Evolutionary conservation across 2,797 vertebrate genomes (phyloP).

Genomic region (Ambastaia sidthimunki): DNA sequence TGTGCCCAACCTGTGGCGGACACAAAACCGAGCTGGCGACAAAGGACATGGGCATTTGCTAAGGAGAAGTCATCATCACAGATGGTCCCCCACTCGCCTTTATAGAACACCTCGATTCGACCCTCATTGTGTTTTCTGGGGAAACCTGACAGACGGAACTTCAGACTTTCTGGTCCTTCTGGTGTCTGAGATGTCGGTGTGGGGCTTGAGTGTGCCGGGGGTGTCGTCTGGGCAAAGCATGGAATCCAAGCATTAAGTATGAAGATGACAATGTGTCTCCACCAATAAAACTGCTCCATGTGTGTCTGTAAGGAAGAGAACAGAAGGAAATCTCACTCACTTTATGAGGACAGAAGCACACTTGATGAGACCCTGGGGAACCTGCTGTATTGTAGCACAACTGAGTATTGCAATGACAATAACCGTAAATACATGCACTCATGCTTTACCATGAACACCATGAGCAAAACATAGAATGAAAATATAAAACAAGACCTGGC

Average conservation of each 20-base stretch:
- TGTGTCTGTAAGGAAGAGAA: slow-evolving; percentile 56
- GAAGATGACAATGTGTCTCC: slow-evolving; percentile 65
- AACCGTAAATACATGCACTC: neutral
- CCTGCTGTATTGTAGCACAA: neutral
- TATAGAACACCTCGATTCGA: slow-evolving; percentile 88
- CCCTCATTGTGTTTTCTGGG: slow-evolving; percentile 97
- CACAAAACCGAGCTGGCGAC: slow-evolving; percentile 91
- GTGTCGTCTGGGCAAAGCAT: slow-evolving; percentile 74
- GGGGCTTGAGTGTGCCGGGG: slow-evolving; percentile 41
- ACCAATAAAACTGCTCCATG: slow-evolving; percentile 67
- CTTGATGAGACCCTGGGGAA: neutral
- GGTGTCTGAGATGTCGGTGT: slow-evolving; percentile 58
- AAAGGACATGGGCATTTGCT: slow-evolving; percentile 89
- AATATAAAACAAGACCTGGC: neutral
- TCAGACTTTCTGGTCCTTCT: slow-evolving; percentile 72
- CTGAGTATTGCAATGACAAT: neutral
- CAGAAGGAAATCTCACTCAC: slow-evolving; percentile 3
- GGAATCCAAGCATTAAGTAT: slow-evolving; percentile 74
- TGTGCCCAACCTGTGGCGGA: slow-evolving; percentile 93
- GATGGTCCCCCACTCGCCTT: slow-evolving; percentile 95
- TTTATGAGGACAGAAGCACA: slow-evolving; percentile 10
- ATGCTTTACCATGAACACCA: neutral
- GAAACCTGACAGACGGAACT: slow-evolving; percentile 88
- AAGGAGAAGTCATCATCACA: slow-evolving; percentile 96
- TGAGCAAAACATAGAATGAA: neutral